Evolutionary conservation across 2,888 invertebrate species (phyloP).

Genomic region (Harpalus rubripes): DNA sequence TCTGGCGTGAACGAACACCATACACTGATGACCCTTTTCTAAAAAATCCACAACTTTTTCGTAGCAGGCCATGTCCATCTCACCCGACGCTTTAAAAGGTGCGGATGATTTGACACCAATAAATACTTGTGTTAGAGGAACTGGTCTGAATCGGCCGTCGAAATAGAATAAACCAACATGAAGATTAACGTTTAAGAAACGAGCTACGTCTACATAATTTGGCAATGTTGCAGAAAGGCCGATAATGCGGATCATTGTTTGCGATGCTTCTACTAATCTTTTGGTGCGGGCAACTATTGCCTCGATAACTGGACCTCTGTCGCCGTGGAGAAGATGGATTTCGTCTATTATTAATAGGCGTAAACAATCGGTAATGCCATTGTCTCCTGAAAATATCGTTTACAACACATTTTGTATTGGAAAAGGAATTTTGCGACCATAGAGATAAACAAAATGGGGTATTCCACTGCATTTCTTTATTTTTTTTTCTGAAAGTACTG

Average conservation of each 20-base stretch:
- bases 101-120: slow-evolving; percentile 89
- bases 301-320: slow-evolving; percentile 98
- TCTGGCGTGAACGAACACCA: slow-evolving; percentile 99
- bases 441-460: too few species aligned
- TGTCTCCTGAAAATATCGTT: slow-evolving; percentile 82
- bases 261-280: slow-evolving; percentile 93
- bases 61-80: slow-evolving; percentile 96
- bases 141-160: slow-evolving; percentile 95
- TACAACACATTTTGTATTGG: too few species aligned
- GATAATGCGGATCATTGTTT: slow-evolving; percentile 97
- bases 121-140: slow-evolving; percentile 95
- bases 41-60: slow-evolving; percentile 92
- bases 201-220: slow-evolving; percentile 97
- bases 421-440: too few species aligned
- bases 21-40: slow-evolving; percentile 94
- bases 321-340: slow-evolving; percentile 97
- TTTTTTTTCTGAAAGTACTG: too few species aligned
- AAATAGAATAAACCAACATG: slow-evolving; percentile 95
- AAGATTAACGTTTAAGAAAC: slow-evolving; percentile 95
- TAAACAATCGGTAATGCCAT: slow-evolving; percentile 92
- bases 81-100: slow-evolving; percentile 78
- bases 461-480: too few species aligned
- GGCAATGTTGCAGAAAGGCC: slow-evolving; percentile 98
- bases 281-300: slow-evolving; percentile 97
- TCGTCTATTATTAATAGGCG: slow-evolving; percentile 97